Evolutionary conservation across 2,888 invertebrate genomes (phyloP), one percentile per base, ranked within the genome.

Genomic region (Pharmacophagus antenor): DNA sequence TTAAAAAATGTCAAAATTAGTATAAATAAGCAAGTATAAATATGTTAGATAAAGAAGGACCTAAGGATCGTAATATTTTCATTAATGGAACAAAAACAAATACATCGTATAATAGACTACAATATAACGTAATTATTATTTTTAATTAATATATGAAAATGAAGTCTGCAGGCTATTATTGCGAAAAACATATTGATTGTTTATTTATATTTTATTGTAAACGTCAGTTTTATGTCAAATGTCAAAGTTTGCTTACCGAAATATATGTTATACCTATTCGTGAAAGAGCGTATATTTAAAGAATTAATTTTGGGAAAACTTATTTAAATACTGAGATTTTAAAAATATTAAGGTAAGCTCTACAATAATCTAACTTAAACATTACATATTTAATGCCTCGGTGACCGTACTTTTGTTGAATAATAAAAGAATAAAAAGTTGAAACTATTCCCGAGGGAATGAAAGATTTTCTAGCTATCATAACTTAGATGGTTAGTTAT

Each of bases 191-290:
- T 10, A 31, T 18, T 53, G 18, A 46, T 46, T 31, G 27, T 54
- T 42, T 53, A 53, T 42, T 42, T 2, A 53, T 44, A 44, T 18
- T 20, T 54, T 12, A 21, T 51, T 50, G 51, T 46, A n/a, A 10
- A 31, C 44, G 31, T 27, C 60, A 63, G 17, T 31, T 46, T 42
- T 56, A 60, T 58, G 54, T 31, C 41, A 56, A 57, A 58, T 46
- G 56, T 63, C 63, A 63, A 54, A 51, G 53, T 56, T 62, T 60
- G 60, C 60, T 63, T 60, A 60, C 57, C 17, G 27, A 12, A 44
- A 44, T 46, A 25, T 21, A 46, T 46, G 57, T 31, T 57, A 50
- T 57, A 42, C 18, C 42, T 3, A 31, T 31, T 12, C 15, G 31
- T 31, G n/a, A 31, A 31, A 10, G 3, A 1, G 31, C 31, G 31